Conservation (phyloP, 2,797 vertebrate genomes). For the Aythya fuligula region DNA sequence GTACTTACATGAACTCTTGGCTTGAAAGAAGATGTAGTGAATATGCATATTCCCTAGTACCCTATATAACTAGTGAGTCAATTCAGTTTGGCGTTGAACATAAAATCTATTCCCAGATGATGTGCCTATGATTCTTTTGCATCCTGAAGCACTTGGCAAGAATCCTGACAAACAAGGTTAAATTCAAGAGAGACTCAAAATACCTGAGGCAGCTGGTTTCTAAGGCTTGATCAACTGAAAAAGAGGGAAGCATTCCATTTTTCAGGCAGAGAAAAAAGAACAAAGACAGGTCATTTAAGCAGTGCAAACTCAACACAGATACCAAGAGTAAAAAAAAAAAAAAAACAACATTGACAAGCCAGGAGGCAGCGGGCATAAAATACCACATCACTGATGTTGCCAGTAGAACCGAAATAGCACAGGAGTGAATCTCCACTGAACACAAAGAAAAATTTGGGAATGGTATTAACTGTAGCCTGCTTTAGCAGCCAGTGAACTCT, state of each 20-base stretch:
- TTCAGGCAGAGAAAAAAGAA: background rate
- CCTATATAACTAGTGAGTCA: background rate
- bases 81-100: background rate
- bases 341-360: background rate
- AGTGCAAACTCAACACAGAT: background rate
- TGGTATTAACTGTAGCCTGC: background rate
- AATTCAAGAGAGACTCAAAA: constrained; percentile 5
- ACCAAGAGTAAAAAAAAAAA: background rate
- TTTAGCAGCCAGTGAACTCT: background rate
- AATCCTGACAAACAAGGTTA: constrained; percentile 25
- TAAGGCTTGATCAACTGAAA: constrained; percentile 4
- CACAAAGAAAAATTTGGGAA: background rate
- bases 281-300: background rate
- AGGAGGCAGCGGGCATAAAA: constrained; percentile 18
- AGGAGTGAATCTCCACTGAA: background rate
- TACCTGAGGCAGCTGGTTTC: background rate
- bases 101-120: constrained; percentile 19
- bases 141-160: background rate
- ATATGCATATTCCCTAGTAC: background rate
- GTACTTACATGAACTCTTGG: background rate
- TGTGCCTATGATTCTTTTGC: background rate
- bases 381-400: background rate
- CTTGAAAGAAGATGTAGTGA: background rate
- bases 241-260: background rate
- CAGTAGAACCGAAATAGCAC: background rate